phyloP scores from a whole-genome alignment of 2,797 vertebrate species.

The Manis crassicaudata region DNA sequence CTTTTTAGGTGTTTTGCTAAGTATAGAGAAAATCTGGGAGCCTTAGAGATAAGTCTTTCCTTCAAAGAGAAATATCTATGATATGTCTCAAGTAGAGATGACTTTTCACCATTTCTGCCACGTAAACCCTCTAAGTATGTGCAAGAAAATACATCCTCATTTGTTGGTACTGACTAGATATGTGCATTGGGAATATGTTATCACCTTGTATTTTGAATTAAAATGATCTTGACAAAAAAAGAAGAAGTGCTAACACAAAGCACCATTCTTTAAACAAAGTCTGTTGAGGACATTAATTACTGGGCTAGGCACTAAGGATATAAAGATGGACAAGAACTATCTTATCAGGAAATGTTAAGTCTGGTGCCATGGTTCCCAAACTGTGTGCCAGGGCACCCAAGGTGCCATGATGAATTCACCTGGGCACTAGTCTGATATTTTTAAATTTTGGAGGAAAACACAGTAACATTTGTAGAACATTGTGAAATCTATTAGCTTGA shows the following conservation, averaged over 20 bases:
- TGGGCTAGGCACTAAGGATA: background rate
- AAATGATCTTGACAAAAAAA: background rate
- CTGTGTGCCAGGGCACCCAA: background rate
- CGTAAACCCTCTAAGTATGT: background rate
- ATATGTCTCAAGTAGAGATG: background rate
- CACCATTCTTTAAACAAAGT: background rate
- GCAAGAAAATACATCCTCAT: background rate
- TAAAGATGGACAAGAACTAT: background rate
- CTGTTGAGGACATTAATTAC: background rate
- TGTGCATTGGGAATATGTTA: fast-evolving
- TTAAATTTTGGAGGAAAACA: background rate
- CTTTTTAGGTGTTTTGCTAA: background rate
- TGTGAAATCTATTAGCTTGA: background rate
- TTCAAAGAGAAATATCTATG: background rate
- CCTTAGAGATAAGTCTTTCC: background rate
- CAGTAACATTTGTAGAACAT: background rate
- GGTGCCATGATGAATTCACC: background rate
- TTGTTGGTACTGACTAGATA: fast-evolving
- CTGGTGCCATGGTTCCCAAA: background rate
- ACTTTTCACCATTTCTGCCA: background rate
- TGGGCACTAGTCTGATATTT: fast-evolving
- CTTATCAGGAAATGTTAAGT: background rate
- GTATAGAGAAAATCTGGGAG: background rate
- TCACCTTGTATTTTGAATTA: background rate
- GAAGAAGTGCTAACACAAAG: background rate